Evolutionary conservation across 1,140 invertebrate genomes (phyloP), one percentile per base, ranked within the genome.

Genomic region (Orchesella cincta): DNA sequence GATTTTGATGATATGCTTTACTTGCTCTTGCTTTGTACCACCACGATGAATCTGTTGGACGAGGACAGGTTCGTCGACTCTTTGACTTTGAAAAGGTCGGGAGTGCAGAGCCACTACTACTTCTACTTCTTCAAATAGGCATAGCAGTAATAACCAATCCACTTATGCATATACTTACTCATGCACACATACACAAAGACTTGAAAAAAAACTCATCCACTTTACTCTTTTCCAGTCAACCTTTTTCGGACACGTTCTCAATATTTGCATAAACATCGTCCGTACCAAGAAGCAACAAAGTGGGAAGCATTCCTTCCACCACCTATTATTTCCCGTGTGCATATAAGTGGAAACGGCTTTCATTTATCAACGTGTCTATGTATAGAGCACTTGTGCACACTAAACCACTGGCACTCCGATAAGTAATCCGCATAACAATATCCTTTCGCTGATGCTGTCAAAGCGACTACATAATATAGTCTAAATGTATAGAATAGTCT

Each of bases 21-120:
- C 52, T 57, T 57, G 23, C 52, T 14, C 8, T 57, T 57, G 52
- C 52, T 57, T 26, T 14, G 52, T 23, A 5, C 39, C 39, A 8
- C 39, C 31, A 33, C 2, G 28, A 75, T 35, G 78, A 79, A 76
- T 76, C 77, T 81, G 80, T 76, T 76, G 77, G 75, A 75, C 70
- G 78, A 78, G 76, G 75, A 78, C 52, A 82, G 79, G 83, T 84
- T 84, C 83, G 82, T 83, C 80, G 82, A 84, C 83, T 83, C 81
- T 82, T 83, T 84, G 83, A 84, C 83, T 84, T 84, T 84, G 80
- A 83, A 79, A 76, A 80, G 78, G 79, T 77, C 78, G 80, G 82
- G 83, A 84, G 83, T 83, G 81, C 83, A 84, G 78, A 84, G 77
- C 78, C 74, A 39, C 71, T 51, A 73, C 26, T 71, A 33, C 31